Conservation (phyloP, 2,113 vertebrate genomes). For the Chrysemys picta region DNA sequence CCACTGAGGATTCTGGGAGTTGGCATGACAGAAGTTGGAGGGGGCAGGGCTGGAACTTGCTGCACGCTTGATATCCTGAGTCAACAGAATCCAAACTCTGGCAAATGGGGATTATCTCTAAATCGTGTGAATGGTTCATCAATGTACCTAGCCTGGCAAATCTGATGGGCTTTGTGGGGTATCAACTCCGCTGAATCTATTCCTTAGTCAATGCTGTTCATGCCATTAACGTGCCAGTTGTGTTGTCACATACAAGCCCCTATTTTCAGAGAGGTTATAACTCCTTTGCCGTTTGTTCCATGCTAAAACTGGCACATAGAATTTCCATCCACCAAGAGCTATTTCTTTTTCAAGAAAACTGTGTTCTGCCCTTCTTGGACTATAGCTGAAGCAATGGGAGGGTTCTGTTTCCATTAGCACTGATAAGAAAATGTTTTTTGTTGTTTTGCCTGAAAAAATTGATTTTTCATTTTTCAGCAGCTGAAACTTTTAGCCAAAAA, state of each 20-base stretch:
- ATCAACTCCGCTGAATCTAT: neutral
- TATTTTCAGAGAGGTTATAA: neutral
- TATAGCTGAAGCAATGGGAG: neutral
- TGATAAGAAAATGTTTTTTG: neutral
- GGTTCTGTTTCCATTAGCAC: neutral
- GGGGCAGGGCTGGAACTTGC: neutral
- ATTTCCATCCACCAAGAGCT: neutral
- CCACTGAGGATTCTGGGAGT: neutral
- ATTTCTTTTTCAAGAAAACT: neutral
- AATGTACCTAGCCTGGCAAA: neutral
- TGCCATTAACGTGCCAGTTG: neutral
- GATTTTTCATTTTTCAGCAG: neutral
- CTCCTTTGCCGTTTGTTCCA: neutral
- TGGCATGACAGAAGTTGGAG: neutral
- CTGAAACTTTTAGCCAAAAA: neutral
- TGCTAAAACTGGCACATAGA: neutral
- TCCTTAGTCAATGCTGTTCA: neutral
- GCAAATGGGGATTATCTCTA: neutral
- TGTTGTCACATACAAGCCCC: neutral
- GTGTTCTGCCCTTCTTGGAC: neutral
- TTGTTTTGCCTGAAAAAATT: neutral
- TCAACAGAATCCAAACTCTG: neutral
- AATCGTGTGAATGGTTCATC: neutral
- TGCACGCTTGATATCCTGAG: neutral
- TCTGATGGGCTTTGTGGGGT: neutral